phyloP scores from a whole-genome alignment of 2,797 vertebrate genomes.

The Anolis apletophallus region DNA sequence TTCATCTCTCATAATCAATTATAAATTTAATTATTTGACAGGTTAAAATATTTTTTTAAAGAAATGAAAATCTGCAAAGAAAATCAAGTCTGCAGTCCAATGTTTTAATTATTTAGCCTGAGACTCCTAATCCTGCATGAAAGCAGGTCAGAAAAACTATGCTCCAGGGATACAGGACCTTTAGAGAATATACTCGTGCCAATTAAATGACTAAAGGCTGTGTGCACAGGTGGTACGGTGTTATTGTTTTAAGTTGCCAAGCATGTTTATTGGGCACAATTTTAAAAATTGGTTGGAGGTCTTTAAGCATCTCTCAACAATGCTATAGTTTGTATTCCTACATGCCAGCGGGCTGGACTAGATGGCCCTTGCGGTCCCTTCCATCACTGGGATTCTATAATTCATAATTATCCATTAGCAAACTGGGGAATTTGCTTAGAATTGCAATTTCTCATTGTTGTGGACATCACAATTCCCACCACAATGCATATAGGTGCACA shows the following conservation, averaged over 20 bases:
- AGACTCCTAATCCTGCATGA: neutral
- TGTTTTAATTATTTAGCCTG: neutral
- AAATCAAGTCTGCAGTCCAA: neutral
- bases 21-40: neutral
- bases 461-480: neutral
- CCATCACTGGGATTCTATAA: too few species aligned
- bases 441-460: too few species aligned
- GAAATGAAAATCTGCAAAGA: neutral
- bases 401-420: neutral
- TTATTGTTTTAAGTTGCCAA: neutral
- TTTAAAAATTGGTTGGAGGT: too few species aligned
- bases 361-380: too few species aligned
- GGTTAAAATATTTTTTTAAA: neutral
- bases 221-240: neutral
- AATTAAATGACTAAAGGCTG: neutral
- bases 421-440: neutral
- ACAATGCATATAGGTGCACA: too few species aligned
- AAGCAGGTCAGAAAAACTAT: neutral
- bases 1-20: neutral
- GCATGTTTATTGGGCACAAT: neutral
- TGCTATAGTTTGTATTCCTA: too few species aligned
- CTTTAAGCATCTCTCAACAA: too few species aligned
- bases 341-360: too few species aligned
- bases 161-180: neutral
- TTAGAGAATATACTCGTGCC: neutral